These are phyloP conservation scores for Anolis sagrei DNA, from an alignment of 2,113 vertebrate species.

Conservation along the genomic window DNA sequence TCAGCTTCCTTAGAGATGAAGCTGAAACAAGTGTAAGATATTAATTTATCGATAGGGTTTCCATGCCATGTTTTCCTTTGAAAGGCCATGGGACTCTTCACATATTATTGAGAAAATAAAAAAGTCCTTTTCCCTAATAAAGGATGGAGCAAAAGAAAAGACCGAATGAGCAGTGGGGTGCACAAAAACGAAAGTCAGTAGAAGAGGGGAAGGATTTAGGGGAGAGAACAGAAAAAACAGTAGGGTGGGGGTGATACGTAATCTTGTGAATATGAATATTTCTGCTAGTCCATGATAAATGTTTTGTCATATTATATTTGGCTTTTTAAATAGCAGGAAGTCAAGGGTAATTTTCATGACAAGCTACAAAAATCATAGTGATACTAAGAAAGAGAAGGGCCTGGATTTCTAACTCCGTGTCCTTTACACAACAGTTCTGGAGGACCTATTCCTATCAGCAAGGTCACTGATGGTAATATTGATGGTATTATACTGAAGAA, in stretches of 20 bases:
- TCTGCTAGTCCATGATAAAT: neutral
- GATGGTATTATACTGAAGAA: neutral
- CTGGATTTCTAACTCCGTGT: neutral
- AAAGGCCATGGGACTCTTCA: too few species aligned
- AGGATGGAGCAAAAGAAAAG: neutral
- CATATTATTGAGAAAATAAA: too few species aligned
- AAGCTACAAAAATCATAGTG: neutral
- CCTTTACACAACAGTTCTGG: neutral
- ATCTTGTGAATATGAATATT: neutral
- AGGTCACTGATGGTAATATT: neutral
- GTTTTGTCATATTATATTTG: neutral
- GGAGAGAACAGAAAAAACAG: neutral
- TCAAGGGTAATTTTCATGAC: neutral
- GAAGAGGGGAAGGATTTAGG: too few species aligned
- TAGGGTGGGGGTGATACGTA: neutral
- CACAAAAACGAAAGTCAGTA: too few species aligned
- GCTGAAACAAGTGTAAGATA: too few species aligned
- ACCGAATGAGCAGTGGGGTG: neutral
- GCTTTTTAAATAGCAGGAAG: neutral
- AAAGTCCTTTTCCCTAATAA: neutral
- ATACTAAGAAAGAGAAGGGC: neutral
- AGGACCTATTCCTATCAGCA: neutral
- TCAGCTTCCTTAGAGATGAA: too few species aligned
- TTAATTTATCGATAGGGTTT: too few species aligned
- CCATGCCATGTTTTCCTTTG: too few species aligned